Evolutionary conservation across 2,113 vertebrate species (phyloP).

Genomic region (Podiceps cristatus): DNA sequence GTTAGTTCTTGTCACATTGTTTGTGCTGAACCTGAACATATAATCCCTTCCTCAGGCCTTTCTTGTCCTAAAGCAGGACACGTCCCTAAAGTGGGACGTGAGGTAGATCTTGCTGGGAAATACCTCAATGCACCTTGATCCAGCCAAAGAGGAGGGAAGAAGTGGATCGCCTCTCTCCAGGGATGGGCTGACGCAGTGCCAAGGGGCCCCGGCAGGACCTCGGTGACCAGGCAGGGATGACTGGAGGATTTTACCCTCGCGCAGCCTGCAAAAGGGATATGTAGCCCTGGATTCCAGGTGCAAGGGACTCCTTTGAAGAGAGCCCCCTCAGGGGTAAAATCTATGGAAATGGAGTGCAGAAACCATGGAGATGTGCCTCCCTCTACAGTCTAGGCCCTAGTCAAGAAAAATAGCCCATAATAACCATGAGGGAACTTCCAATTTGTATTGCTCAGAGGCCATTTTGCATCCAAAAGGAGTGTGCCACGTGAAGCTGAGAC

Average conservation of each 20-base stretch:
- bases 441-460: background rate
- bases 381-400: background rate
- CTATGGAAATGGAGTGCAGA: background rate
- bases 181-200: accelerated
- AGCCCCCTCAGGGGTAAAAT: background rate
- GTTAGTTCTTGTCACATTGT: background rate
- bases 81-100: background rate
- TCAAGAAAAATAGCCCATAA: background rate
- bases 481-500: background rate
- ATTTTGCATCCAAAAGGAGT: background rate
- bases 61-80: background rate
- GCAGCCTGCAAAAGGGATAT: background rate
- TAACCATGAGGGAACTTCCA: background rate
- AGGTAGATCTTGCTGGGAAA: background rate
- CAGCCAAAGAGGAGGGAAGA: background rate
- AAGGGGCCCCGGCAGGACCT: background rate
- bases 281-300: background rate
- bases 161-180: background rate
- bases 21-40: background rate
- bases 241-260: background rate
- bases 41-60: background rate
- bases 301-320: background rate
- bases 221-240: background rate
- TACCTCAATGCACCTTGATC: background rate
- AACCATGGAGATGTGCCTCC: background rate